Evolutionary conservation across 1,140 invertebrate species (phyloP).

Genomic region (Drosophila parabipectinata): DNA sequence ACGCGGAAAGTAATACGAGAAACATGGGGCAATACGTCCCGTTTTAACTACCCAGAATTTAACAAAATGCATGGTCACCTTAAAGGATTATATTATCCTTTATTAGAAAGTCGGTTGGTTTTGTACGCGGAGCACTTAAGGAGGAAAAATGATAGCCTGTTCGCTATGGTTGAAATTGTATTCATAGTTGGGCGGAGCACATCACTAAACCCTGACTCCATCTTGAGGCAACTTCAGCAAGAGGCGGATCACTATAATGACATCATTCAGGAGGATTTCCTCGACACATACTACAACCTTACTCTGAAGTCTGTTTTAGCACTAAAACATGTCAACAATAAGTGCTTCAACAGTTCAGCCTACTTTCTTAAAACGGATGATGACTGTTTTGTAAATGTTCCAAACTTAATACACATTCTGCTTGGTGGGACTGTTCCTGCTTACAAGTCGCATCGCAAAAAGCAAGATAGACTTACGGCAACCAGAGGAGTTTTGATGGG

Average conservation of each 20-base stretch:
- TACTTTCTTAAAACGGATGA: constrained; percentile 94
- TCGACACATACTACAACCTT: constrained; percentile 94
- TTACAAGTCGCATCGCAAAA: constrained; percentile 41
- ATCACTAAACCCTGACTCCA: neutral
- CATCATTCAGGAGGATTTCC: constrained; percentile 94
- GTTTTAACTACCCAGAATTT: constrained; percentile 85
- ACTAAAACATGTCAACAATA: constrained; percentile 90
- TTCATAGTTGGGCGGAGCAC: constrained; percentile 67
- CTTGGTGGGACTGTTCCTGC: constrained; percentile 80
- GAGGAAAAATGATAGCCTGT: constrained; percentile 20
- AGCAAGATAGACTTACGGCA: constrained; percentile 54
- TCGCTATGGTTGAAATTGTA: constrained; percentile 50
- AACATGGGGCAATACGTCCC: constrained; percentile 89
- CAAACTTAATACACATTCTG: constrained; percentile 85
- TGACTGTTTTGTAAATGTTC: constrained; percentile 92
- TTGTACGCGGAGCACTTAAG: constrained; percentile 48
- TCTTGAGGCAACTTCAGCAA: constrained; percentile 48
- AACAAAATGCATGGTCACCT: constrained; percentile 60
- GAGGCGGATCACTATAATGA: constrained; percentile 86
- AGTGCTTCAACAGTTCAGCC: constrained; percentile 86
- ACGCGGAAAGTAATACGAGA: constrained; percentile 87
- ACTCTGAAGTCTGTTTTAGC: constrained; percentile 90
- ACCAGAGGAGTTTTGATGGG: constrained; percentile 87
- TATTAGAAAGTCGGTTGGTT: constrained; percentile 28
- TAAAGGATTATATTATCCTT: constrained; percentile 25